Conservation (phyloP, 2,113 vertebrate species). For the Nycticorax nycticorax region DNA sequence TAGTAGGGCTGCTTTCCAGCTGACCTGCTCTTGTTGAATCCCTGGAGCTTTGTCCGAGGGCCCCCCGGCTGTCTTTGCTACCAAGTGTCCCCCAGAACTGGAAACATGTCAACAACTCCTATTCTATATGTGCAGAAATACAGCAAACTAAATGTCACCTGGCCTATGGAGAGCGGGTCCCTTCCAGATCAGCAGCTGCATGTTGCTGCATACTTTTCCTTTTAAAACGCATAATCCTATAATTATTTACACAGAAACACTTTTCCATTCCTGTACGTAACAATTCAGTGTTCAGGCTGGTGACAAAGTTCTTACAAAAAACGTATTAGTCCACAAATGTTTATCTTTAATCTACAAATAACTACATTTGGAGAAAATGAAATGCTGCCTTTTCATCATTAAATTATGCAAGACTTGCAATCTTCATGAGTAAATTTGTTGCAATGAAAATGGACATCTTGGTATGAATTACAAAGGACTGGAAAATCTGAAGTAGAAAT, state of each 20-base stretch:
- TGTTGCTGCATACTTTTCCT: neutral
- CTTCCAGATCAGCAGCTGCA: neutral
- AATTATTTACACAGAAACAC: conserved; percentile 16
- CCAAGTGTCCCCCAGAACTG: neutral
- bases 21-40: neutral
- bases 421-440: conserved; percentile 40
- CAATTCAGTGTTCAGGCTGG: neutral
- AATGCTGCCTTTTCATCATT: conserved; percentile 50
- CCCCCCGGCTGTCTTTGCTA: neutral
- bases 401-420: conserved; percentile 52
- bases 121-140: neutral
- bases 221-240: neutral
- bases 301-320: conserved; percentile 45
- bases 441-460: conserved; percentile 52
- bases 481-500: conserved; percentile 55
- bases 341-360: conserved; percentile 65
- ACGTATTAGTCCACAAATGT: conserved; percentile 11
- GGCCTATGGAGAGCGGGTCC: neutral
- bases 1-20: neutral
- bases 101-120: neutral
- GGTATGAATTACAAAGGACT: conserved; percentile 74
- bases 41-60: neutral
- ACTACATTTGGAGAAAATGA: conserved; percentile 40
- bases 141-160: neutral
- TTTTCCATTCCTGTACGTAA: neutral